A percentile compares a stretch with the other conserved stretches of the same genome.
phyloP scores from a whole-genome alignment of 2,888 invertebrate genomes.

The Lasiommata megera region DNA sequence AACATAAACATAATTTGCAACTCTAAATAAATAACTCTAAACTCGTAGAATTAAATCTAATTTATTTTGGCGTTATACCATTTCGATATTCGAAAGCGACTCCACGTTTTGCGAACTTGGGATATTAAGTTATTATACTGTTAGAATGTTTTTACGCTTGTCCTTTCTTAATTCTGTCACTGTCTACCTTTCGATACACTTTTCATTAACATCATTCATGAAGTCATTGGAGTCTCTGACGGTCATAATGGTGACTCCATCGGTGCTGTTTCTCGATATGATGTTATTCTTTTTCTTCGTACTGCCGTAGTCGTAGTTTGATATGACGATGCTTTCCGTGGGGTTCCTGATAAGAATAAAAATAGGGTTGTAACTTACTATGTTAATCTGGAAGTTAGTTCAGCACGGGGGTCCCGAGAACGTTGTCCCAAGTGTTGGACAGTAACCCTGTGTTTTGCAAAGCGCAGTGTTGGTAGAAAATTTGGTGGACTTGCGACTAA shows the following conservation, averaged over 20 bases:
- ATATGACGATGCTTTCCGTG: slow-evolving; percentile 75
- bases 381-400: too few species aligned
- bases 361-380: neutral
- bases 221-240: slow-evolving; percentile 64
- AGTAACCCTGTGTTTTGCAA: too few species aligned
- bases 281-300: slow-evolving; percentile 73
- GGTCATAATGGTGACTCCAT: slow-evolving; percentile 71
- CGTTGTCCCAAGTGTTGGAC: too few species aligned
- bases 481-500: too few species aligned
- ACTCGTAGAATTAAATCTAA: too few species aligned
- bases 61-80: too few species aligned
- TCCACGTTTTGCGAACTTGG: too few species aligned
- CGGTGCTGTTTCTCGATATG: slow-evolving; percentile 63
- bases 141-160: neutral
- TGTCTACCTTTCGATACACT: slow-evolving; percentile 56
- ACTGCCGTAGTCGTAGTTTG: slow-evolving; percentile 75
- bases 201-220: slow-evolving; percentile 56
- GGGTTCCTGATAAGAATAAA: slow-evolving; percentile 55
- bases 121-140: neutral
- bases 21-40: too few species aligned
- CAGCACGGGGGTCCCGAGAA: too few species aligned
- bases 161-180: neutral
- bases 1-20: too few species aligned
- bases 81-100: too few species aligned
- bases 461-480: too few species aligned